Evolutionary conservation across 2,113 vertebrate species (phyloP).

Genomic region (Bubo bubo): DNA sequence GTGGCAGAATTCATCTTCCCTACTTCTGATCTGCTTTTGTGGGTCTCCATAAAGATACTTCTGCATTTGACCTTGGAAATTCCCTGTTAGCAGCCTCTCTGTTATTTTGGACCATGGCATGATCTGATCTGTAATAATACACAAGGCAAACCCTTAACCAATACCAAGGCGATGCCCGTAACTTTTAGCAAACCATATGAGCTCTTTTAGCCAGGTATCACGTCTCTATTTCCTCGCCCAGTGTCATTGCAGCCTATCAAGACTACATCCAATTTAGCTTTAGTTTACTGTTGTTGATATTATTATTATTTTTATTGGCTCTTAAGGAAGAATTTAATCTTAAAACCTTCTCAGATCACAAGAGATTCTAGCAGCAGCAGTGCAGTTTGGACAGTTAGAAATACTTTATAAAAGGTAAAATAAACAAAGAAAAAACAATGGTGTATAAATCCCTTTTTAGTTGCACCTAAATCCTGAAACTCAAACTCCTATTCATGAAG

Average conservation of each 20-base stretch:
- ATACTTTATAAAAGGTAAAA: slow-evolving; percentile 50
- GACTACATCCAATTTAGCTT: background rate
- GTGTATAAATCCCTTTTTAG: slow-evolving; percentile 67
- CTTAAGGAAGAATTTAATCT: slow-evolving; percentile 27
- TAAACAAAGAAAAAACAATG: slow-evolving; percentile 42
- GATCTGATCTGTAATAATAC: background rate
- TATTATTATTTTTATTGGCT: slow-evolving; percentile 13
- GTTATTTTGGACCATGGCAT: background rate
- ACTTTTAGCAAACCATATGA: background rate
- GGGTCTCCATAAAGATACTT: background rate
- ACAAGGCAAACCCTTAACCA: background rate
- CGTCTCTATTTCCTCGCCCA: background rate
- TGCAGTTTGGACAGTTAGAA: background rate
- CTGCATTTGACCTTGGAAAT: background rate
- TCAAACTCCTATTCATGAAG: slow-evolving; percentile 58
- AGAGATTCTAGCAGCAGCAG: slow-evolving; percentile 45
- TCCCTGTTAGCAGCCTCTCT: background rate
- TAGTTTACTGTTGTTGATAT: background rate
- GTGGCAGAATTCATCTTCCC: background rate
- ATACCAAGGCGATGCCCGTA: background rate
- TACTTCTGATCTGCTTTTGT: background rate
- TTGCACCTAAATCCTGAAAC: slow-evolving; percentile 46
- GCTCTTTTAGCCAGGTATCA: background rate
- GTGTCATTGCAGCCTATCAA: background rate
- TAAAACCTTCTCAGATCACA: slow-evolving; percentile 60